phyloP scores from a whole-genome alignment of 2,113 vertebrate species.

The Hipposideros armiger region DNA sequence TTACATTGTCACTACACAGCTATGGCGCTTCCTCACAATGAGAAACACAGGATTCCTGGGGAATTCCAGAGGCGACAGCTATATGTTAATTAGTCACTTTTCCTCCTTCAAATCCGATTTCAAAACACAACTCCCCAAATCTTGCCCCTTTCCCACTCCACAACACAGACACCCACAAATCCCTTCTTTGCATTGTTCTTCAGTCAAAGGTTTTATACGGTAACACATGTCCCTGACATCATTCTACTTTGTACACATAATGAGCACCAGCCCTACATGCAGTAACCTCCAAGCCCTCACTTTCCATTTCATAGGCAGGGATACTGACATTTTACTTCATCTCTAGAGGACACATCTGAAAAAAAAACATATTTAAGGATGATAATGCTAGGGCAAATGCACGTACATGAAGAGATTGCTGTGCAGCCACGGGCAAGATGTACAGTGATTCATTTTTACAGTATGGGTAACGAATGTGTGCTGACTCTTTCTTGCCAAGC shows the following conservation, averaged over 20 bases:
- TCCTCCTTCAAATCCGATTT: not conserved
- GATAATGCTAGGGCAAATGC: not conserved
- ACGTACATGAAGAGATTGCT: not conserved
- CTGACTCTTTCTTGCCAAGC: not conserved
- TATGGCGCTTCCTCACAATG: not conserved
- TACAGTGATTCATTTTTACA: not conserved
- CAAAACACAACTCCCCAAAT: not conserved
- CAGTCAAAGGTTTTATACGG: not conserved
- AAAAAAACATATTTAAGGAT: not conserved
- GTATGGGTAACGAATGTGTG: not conserved
- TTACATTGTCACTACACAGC: not conserved
- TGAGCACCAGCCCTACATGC: not conserved
- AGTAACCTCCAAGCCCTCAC: not conserved
- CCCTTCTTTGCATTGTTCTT: not conserved
- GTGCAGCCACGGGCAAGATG: not conserved
- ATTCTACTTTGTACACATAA: not conserved
- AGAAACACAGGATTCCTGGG: not conserved
- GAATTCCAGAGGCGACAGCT: not conserved
- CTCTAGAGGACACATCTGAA: not conserved
- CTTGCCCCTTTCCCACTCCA: not conserved
- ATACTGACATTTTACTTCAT: constrained; percentile 1
- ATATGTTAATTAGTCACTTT: not conserved
- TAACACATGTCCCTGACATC: not conserved
- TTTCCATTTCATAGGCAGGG: constrained; percentile 30
- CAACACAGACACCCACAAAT: too few relatives aligned